phyloP scores from a whole-genome alignment of 2,113 vertebrate species.

The Chrysochloris asiatica region DNA sequence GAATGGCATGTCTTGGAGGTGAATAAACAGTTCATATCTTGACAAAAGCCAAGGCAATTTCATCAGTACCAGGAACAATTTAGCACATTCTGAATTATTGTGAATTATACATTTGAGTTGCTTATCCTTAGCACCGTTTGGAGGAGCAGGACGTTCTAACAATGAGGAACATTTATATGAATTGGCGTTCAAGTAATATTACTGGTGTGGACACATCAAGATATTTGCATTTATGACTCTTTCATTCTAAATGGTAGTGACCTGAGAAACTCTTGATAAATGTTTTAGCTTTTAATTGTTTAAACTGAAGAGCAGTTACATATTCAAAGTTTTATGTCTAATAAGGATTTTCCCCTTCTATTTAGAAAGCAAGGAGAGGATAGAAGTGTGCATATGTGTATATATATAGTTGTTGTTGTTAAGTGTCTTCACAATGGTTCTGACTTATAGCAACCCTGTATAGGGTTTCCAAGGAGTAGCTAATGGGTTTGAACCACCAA shows the following conservation, averaged over 20 bases:
- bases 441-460: too few relatives aligned
- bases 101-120: neutral
- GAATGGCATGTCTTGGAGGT: neutral
- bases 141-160: neutral
- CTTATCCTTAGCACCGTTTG: neutral
- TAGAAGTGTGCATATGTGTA: too few relatives aligned
- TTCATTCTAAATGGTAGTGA: neutral
- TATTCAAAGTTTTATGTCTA: neutral
- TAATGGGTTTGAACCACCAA: too few relatives aligned
- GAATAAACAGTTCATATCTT: neutral
- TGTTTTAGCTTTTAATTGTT: too few relatives aligned
- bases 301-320: neutral
- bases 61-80: neutral
- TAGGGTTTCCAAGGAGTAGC: too few relatives aligned
- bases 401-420: too few relatives aligned
- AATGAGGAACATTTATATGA: neutral
- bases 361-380: neutral
- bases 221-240: neutral
- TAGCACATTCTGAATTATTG: neutral
- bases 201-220: neutral
- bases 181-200: neutral
- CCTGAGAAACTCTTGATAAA: neutral
- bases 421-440: too few relatives aligned
- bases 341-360: neutral
- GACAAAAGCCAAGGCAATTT: neutral